Conservation (phyloP, 2,797 vertebrate species). For the Sarcoramphus papa region DNA sequence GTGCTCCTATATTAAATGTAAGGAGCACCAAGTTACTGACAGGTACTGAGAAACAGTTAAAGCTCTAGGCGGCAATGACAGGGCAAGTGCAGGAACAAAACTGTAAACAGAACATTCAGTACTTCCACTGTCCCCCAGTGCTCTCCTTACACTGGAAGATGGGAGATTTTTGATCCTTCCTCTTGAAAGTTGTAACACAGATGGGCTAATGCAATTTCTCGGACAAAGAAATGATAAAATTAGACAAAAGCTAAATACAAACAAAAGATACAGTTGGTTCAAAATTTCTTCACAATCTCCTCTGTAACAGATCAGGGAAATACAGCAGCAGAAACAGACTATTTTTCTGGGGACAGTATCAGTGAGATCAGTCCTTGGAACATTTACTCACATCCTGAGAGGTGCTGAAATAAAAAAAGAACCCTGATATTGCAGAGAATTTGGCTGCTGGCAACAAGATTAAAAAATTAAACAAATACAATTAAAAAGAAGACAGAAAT, state of each 20-base stretch:
- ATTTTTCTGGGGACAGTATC: neutral
- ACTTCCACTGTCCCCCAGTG: neutral
- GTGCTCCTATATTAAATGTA: neutral
- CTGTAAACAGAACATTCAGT: neutral
- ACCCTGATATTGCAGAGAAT: neutral
- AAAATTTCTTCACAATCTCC: neutral
- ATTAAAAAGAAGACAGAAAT: neutral
- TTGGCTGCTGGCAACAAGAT: neutral
- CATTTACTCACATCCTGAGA: neutral
- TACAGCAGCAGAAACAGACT: neutral
- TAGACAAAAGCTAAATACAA: neutral
- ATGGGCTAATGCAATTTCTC: neutral
- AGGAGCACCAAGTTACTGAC: neutral
- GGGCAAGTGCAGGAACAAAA: neutral
- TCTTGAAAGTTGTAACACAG: neutral
- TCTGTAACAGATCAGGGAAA: neutral
- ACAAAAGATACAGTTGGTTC: neutral
- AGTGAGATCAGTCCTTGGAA: neutral
- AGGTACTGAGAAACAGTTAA: neutral
- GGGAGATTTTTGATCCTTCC: neutral
- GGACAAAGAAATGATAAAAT: neutral
- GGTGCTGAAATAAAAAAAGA: neutral
- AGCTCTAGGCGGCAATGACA: neutral
- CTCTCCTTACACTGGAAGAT: neutral
- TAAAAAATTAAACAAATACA: neutral